phyloP scores from a whole-genome alignment of 2,888 invertebrate genomes.

The Limnephilus marmoratus region DNA sequence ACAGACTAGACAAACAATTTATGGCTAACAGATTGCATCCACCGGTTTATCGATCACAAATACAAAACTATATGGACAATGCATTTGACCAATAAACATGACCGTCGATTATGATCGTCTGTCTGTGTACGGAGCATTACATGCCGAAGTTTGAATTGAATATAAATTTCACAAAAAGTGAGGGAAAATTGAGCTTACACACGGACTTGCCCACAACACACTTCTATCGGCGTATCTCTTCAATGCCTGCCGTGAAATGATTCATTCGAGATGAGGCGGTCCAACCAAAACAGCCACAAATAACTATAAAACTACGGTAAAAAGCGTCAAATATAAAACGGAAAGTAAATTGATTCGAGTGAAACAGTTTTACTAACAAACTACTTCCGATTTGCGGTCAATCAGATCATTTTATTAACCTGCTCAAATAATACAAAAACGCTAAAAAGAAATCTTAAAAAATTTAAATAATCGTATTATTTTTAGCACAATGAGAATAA shows the following conservation, averaged over 20 bases:
- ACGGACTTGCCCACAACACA: no score
- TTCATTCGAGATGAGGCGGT: background rate
- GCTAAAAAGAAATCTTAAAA: background rate
- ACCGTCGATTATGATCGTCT: no score
- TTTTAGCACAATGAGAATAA: background rate
- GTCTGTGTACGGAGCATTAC: no score
- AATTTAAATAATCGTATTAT: background rate
- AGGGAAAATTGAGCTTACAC: no score
- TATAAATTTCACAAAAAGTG: no score
- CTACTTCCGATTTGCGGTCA: background rate
- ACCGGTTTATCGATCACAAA: no score
- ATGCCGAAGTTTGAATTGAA: no score
- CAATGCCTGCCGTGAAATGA: background rate
- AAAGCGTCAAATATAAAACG: constrained; percentile 11
- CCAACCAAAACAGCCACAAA: constrained; percentile 2
- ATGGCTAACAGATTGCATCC: no score
- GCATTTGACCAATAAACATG: no score
- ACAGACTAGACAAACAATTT: no score
- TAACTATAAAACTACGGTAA: background rate
- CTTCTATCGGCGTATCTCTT: no score
- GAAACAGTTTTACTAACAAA: background rate
- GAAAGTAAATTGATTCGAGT: constrained; percentile 11
- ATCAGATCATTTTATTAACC: background rate
- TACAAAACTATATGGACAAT: no score
- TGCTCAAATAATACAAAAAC: background rate